phyloP scores from a whole-genome alignment of 2,113 vertebrate genomes.

The Plecotus auritus region DNA sequence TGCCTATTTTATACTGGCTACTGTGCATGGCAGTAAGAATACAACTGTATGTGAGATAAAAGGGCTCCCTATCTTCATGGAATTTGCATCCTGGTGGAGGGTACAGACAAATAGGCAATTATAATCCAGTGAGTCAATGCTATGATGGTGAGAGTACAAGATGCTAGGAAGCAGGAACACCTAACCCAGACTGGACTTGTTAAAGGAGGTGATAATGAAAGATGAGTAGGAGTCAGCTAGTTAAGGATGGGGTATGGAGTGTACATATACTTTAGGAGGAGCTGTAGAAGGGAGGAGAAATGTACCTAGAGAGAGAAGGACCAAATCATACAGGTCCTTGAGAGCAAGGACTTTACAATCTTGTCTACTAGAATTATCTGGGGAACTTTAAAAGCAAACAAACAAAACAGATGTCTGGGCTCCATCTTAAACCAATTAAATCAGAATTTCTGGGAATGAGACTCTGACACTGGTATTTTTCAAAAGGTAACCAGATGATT shows the following conservation, averaged over 20 bases:
- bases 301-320: background rate
- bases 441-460: slow-evolving; percentile 6
- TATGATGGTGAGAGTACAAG: background rate
- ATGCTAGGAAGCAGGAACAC: slow-evolving; percentile 31
- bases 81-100: background rate
- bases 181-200: slow-evolving; percentile 20
- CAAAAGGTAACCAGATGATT: slow-evolving; percentile 10
- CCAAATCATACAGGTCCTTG: background rate
- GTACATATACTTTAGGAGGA: background rate
- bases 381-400: slow-evolving; percentile 10
- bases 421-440: slow-evolving; percentile 21
- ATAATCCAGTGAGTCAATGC: background rate
- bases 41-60: background rate
- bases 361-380: background rate
- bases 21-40: background rate
- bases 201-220: background rate
- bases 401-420: background rate
- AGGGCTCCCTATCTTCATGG: background rate
- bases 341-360: background rate
- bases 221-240: slow-evolving; percentile 5
- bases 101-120: background rate
- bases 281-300: background rate
- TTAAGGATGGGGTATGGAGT: background rate
- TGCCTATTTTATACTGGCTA: background rate
- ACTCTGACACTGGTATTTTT: background rate